Evolutionary conservation across 2,113 vertebrate species (phyloP).

Genomic region (Gobius niger): DNA sequence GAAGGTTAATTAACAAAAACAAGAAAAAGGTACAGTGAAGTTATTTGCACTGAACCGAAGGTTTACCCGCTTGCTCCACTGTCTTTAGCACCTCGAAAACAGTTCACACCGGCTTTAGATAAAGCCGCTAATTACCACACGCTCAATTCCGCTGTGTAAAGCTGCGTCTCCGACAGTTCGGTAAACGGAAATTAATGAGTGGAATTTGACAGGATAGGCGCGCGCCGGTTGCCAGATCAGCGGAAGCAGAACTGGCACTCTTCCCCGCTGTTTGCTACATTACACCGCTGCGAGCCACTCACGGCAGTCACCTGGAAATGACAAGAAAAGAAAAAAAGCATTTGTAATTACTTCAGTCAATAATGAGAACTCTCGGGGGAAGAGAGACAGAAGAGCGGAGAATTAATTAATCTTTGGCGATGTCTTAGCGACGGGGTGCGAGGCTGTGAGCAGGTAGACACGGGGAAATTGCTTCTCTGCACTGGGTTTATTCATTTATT

Average conservation of each 20-base stretch:
- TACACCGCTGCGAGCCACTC: constrained; percentile 9
- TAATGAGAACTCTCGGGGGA: constrained; percentile 37
- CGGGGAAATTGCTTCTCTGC: no score
- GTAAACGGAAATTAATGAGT: constrained; percentile 2
- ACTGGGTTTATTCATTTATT: no score
- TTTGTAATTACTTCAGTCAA: constrained; percentile 49
- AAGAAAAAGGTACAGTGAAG: no score
- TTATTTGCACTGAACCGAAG: no score
- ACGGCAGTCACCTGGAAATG: constrained; percentile 14
- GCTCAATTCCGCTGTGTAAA: background rate
- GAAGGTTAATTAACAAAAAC: no score
- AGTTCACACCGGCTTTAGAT: background rate
- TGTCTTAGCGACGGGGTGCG: background rate
- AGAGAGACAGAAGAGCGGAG: constrained; percentile 19
- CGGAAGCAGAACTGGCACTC: background rate
- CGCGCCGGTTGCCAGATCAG: background rate
- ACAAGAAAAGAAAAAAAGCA: constrained; percentile 3
- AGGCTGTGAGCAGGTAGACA: no score
- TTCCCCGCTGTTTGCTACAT: background rate
- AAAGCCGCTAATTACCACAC: background rate
- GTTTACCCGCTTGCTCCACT: no score
- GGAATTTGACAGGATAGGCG: background rate
- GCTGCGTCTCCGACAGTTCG: background rate
- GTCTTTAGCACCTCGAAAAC: background rate
- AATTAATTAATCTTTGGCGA: constrained; percentile 52